Evolutionary conservation across 2,113 vertebrate species (phyloP), one percentile per base, ranked within the genome.

Genomic region (Myanophis thanlyinensis): DNA sequence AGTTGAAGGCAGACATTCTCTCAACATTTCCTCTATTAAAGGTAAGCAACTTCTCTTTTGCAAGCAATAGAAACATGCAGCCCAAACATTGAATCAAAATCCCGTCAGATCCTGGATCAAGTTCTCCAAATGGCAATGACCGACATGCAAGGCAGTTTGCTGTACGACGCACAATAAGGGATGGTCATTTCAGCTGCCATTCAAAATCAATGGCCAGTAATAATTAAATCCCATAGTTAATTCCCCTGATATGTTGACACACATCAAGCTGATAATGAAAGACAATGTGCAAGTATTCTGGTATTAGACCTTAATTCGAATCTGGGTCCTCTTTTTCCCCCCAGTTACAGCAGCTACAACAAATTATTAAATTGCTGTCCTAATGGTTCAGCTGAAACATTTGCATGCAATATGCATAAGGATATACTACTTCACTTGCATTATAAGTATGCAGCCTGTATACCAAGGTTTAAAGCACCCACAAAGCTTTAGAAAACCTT

Each of bases 1-100:
- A 99, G 95, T 94, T 97, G 0, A 95, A 97, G 44, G 87, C 97
- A 52, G 96, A 93, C 27, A 96, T 98, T 54, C 98, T 99, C 22
- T 95, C 95, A 0, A 94, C 97, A 1, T 99, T 99, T 89, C 96
- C 96, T 95, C 44, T 93, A 93, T 94, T 97, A 9, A 96, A 97
- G 96, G 97, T 97, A 87, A 94, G 95, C 93, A 35, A 59, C 46
- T 23, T 22, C 12, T 59, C 11, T 23, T 92, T 48, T 40, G 0
- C 10, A 10, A 46, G 22, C 3, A 40, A 35, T 35, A 3, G n/a
- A 54, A 35, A 35, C 47, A 86, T 0, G 53, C 30, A 30, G 23
- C 48, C 46, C 23, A 54, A 54, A 9, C n/a, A 1, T 3, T 59
- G 18, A 73, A 35, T 23, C n/a, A 67, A 13, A 59, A 30, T 52